Evolutionary conservation across 2,888 invertebrate species (phyloP).

Genomic region (Standfussiana lucernea): DNA sequence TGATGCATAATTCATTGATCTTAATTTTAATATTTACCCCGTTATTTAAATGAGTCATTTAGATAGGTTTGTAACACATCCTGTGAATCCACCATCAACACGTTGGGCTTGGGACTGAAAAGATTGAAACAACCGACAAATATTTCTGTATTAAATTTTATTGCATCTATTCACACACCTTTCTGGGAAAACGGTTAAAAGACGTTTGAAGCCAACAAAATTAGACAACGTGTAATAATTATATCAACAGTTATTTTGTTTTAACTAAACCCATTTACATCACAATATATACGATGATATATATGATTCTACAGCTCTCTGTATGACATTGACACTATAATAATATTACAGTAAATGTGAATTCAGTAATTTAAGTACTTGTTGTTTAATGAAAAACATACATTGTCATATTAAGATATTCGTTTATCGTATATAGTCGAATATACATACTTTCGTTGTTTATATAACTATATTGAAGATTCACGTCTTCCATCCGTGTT

Average conservation of each 20-base stretch:
- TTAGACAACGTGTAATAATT: constrained; percentile 66
- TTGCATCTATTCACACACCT: constrained; percentile 92
- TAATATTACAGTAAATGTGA: constrained; percentile 51
- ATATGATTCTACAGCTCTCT: constrained; percentile 50
- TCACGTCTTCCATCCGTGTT: constrained; percentile 78
- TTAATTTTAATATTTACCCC: not conserved
- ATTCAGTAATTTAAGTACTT: constrained; percentile 48
- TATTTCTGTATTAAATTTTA: constrained; percentile 91
- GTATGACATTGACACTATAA: constrained; percentile 52
- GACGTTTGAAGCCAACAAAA: constrained; percentile 83
- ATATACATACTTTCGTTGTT: constrained; percentile 76
- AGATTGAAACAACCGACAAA: constrained; percentile 70
- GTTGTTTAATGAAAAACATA: constrained; percentile 59
- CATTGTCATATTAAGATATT: constrained; percentile 55
- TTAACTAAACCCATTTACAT: constrained; percentile 59
- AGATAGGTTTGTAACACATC: not conserved
- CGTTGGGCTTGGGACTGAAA: constrained; percentile 14
- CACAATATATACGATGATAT: constrained; percentile 55
- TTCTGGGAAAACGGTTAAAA: constrained; percentile 84
- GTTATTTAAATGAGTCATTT: not conserved
- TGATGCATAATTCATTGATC: not conserved
- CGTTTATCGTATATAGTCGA: constrained; percentile 62
- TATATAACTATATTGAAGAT: constrained; percentile 74
- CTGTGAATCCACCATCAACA: not conserved
- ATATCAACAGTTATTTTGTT: constrained; percentile 63